Conservation (phyloP, 1,140 invertebrate species). For the Cherax quadricarinatus region DNA sequence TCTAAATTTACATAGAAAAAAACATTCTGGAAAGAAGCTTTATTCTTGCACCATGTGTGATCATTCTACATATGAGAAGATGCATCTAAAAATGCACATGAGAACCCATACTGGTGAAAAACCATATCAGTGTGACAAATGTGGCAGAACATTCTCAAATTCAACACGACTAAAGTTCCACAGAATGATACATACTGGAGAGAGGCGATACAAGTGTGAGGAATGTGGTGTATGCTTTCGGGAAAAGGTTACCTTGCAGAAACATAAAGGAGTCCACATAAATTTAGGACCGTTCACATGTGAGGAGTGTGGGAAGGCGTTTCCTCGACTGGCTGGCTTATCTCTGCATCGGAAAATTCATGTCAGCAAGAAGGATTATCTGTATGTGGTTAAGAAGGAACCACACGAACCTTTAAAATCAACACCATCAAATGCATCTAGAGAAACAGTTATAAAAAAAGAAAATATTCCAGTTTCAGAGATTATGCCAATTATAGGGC, state of each 20-base stretch:
- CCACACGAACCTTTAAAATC: not conserved
- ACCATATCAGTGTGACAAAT: slow-evolving; percentile 62
- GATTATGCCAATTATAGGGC: not conserved
- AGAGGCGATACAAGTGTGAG: slow-evolving; percentile 46
- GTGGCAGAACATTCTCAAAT: slow-evolving; percentile 46
- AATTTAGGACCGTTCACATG: slow-evolving; percentile 45
- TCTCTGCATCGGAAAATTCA: slow-evolving; percentile 55
- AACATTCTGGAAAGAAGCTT: slow-evolving; percentile 34
- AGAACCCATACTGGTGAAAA: slow-evolving; percentile 60
- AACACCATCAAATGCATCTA: not conserved
- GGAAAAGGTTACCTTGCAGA: slow-evolving; percentile 54
- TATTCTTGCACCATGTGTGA: slow-evolving; percentile 36
- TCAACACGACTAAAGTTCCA: slow-evolving; percentile 42
- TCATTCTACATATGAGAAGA: slow-evolving; percentile 41
- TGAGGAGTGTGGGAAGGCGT: slow-evolving; percentile 49
- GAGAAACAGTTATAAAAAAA: not conserved
- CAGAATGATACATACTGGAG: slow-evolving; percentile 58
- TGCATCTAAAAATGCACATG: slow-evolving; percentile 45
- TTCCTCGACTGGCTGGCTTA: slow-evolving; percentile 40
- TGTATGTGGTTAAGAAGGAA: slow-evolving; percentile 3
- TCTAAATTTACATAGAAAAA: slow-evolving; percentile 49
- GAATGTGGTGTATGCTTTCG: slow-evolving; percentile 50
- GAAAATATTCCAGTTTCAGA: not conserved
- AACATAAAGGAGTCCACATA: slow-evolving; percentile 46
- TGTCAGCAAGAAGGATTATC: not conserved